These are phyloP conservation scores for Alosa alosa DNA, from an alignment of 2,113 vertebrate species.

Conservation along the genomic window DNA sequence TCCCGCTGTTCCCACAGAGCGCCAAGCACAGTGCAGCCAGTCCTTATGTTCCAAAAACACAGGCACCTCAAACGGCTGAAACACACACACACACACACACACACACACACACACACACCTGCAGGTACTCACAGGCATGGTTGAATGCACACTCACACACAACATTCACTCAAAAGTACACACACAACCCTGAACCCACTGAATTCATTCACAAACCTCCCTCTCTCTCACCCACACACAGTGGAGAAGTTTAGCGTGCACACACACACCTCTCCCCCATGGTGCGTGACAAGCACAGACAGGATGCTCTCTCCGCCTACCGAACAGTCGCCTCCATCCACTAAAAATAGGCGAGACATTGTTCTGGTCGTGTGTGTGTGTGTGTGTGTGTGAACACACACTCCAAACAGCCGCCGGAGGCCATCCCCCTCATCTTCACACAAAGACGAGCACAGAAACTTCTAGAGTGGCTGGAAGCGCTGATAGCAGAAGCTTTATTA, in stretches of 20 bases:
- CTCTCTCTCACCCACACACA: neutral
- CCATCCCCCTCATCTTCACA: constrained; percentile 25
- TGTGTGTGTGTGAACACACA: neutral
- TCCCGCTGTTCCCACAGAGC: neutral
- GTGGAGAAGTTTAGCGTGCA: neutral
- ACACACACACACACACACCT: neutral
- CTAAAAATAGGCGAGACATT: constrained; percentile 68
- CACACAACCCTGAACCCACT: neutral
- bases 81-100: neutral
- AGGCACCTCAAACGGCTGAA: neutral
- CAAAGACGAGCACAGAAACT: constrained; percentile 39
- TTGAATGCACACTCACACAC: neutral
- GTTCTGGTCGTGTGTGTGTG: constrained; percentile 43
- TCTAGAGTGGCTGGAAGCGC: constrained; percentile 16
- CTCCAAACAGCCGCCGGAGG: constrained; percentile 21
- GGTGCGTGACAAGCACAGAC: constrained; percentile 53
- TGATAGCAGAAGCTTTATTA: constrained; percentile 16
- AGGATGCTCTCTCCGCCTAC: constrained; percentile 51
- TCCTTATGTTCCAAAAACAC: neutral
- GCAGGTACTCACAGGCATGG: neutral
- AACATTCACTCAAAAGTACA: neutral
- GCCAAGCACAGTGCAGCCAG: neutral
- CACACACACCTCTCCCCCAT: constrained; percentile 15
- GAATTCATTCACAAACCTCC: neutral
- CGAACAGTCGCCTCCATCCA: constrained; percentile 54